These are phyloP conservation scores for Lepidochitona cinerea DNA, from an alignment of 2,888 invertebrate species.

Conservation along the genomic window DNA sequence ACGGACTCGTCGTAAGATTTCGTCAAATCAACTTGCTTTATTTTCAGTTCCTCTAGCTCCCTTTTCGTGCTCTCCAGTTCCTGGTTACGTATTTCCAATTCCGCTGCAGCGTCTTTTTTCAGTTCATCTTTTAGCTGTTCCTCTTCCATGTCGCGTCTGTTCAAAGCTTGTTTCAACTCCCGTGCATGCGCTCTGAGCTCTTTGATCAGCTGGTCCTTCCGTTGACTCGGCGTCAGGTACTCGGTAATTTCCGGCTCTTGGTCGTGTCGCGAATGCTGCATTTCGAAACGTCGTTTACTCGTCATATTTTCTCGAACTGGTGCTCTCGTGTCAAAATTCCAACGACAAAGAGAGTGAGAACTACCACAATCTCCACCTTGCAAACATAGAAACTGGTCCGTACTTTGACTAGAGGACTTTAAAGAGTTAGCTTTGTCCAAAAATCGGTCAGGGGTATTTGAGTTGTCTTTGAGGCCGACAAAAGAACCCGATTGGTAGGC, in stretches of 20 bases:
- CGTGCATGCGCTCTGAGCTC: conserved; percentile 38
- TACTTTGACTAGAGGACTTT: too few relatives aligned
- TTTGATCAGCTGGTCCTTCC: conserved; percentile 47
- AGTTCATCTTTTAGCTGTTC: neutral
- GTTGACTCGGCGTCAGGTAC: conserved; percentile 55
- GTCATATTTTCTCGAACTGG: neutral
- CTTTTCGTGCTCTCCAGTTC: neutral
- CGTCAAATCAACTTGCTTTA: conserved; percentile 42
- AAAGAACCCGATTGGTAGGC: neutral
- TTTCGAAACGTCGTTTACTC: conserved; percentile 37
- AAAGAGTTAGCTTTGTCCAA: neutral
- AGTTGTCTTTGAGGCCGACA: neutral
- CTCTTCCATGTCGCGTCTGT: conserved; percentile 28
- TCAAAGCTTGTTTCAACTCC: conserved; percentile 38
- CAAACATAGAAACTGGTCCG: neutral
- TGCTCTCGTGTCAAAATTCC: neutral
- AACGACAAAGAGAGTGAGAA: neutral
- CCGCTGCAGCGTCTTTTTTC: neutral
- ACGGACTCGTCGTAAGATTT: conserved; percentile 42
- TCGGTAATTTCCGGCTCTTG: conserved; percentile 24
- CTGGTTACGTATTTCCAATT: neutral
- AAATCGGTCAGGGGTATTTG: neutral
- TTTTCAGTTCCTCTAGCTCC: conserved; percentile 29
- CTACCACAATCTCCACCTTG: neutral
- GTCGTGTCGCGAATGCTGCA: conserved; percentile 41